Conservation (phyloP, 2,113 vertebrate species). For the Orientallactaga bullata region DNA sequence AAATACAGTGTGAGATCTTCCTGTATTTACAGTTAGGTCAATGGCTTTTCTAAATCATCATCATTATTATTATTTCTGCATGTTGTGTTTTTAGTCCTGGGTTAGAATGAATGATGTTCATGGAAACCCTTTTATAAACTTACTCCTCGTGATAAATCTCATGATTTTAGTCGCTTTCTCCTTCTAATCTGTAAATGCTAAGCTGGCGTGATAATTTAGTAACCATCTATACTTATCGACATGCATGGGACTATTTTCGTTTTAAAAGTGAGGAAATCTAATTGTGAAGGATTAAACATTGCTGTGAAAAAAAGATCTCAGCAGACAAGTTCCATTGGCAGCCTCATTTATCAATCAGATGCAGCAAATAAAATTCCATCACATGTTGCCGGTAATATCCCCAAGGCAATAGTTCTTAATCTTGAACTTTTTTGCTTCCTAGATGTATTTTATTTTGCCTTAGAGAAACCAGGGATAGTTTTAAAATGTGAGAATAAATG, state of each 20-base stretch:
- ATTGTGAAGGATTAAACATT: conserved; percentile 45
- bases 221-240: background rate
- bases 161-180: conserved; percentile 2
- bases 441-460: conserved; percentile 25
- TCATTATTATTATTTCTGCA: too few relatives aligned
- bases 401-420: background rate
- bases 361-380: conserved; percentile 34
- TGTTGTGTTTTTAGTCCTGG: conserved; percentile 49
- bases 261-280: conserved; percentile 56
- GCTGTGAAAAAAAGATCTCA: conserved; percentile 26
- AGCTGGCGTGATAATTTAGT: conserved; percentile 6
- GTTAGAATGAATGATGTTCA: conserved; percentile 74
- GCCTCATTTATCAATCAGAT: conserved; percentile 22
- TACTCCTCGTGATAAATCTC: conserved; percentile 8
- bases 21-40: conserved; percentile 71
- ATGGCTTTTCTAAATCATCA: conserved; percentile 75
- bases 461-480: background rate
- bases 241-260: background rate
- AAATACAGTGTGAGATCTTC: conserved; percentile 53
- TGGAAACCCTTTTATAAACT: conserved; percentile 42
- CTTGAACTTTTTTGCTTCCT: conserved; percentile 45
- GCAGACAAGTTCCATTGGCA: conserved; percentile 14
- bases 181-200: conserved; percentile 56
- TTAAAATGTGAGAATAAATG: conserved; percentile 43
- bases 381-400: background rate